Evolutionary conservation across 2,113 vertebrate species (phyloP), one percentile per base, ranked within the genome.

Genomic region (Gallinago paraguaiae): DNA sequence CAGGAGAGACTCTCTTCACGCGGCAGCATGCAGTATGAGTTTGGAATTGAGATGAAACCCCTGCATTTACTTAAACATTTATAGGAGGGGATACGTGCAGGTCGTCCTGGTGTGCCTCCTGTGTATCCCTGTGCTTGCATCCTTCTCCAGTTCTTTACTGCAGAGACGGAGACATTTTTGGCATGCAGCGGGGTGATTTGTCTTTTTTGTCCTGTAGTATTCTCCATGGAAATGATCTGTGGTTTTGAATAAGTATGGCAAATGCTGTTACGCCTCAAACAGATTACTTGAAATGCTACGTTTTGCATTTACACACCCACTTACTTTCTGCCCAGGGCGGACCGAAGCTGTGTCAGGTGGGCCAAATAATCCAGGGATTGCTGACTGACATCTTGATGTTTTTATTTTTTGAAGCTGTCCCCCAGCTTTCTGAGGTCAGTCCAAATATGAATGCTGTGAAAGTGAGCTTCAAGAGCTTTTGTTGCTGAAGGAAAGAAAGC

Each of bases 131-230:
- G 31, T 24, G 27, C 46, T 69, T 81, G 61, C 69, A 51, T 59
- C 10, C 17, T 77, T 63, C 43, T 65, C 54, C 37, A n/a, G 14
- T 61, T 82, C 25, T 51, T 70, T 60, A 33, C 41, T 61, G 37
- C 2, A 7, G 41, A 56, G 56, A 30, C 3, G 1, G 70, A 64
- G 46, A 56, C 19, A 31, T 17, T 56, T 87, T 91, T 77, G 90
- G 68, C 63, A 46, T 50, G 57, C 70, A 88, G 33, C 2, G 1
- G 15, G 28, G 22, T 78, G 64, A 88, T 82, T 51, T 90, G 53
- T 84, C 72, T 94, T 94, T 91, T 84, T 78, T 82, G 86, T 91
- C 65, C 48, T 86, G 43, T 17, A 70, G 35, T 81, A 92, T 88
- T 75, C 83, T 93, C 76, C 12, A 17, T 50, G 86, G 93, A 88